Percentiles rank a stretch among this genome's conserved stretches.
Conservation (phyloP, 2,113 vertebrate genomes). For the Porphyrio hochstetteri region DNA sequence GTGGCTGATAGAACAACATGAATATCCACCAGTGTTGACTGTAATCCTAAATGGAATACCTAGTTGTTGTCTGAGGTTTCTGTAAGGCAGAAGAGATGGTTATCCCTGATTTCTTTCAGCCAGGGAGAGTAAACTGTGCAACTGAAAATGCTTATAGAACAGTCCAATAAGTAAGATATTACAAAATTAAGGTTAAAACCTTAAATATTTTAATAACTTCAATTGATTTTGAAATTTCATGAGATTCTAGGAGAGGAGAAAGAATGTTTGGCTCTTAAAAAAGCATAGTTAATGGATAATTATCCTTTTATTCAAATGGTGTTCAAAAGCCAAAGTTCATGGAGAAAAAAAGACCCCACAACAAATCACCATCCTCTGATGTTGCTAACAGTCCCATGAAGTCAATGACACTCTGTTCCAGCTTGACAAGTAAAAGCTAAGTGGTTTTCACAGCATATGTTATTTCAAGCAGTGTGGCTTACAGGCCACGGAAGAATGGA, state of each 20-base stretch:
- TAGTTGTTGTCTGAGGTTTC: not conserved
- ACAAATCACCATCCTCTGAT: not conserved
- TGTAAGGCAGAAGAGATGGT: not conserved
- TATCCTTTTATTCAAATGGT: not conserved
- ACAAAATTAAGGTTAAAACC: constrained; percentile 54
- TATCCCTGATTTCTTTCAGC: not conserved
- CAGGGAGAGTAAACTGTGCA: not conserved
- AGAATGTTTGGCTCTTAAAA: not conserved
- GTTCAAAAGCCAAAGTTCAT: not conserved
- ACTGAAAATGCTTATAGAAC: not conserved
- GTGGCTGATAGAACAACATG: not conserved
- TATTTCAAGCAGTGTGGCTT: not conserved
- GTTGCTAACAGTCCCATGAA: not conserved
- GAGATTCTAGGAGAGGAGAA: not conserved
- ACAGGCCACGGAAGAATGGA: not conserved
- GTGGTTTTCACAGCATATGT: not conserved
- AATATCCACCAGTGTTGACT: fast-evolving
- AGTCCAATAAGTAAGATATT: constrained; percentile 14
- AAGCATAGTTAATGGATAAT: not conserved
- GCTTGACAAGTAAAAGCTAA: not conserved
- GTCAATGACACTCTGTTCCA: not conserved
- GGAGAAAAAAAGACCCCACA: not conserved
- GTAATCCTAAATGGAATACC: not conserved
- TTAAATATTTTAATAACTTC: constrained; percentile 47
- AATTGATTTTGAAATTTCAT: constrained; percentile 63